Conservation (phyloP, 2,113 vertebrate genomes). For the Macrotus californicus region DNA sequence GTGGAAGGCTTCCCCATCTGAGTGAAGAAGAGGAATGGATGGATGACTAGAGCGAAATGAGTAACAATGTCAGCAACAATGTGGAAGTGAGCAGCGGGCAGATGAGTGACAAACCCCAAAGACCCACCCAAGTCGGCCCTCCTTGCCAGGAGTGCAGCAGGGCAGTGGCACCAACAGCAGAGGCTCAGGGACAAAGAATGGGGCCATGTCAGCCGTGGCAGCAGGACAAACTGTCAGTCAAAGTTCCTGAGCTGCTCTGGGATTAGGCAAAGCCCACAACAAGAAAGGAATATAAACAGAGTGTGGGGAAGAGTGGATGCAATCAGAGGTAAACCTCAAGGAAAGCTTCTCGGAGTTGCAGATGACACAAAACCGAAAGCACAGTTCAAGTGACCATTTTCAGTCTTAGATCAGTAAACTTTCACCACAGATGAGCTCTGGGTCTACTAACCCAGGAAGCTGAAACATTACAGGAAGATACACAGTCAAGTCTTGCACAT, state of each 20-base stretch:
- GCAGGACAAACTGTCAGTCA: background rate
- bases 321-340: background rate
- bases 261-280: background rate
- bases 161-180: background rate
- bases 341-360: background rate
- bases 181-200: background rate
- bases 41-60: background rate
- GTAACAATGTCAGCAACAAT: background rate
- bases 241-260: background rate
- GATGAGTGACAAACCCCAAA: background rate
- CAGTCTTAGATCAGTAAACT: background rate
- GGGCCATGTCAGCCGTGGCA: background rate
- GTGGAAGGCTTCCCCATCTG: background rate
- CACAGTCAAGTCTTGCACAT: background rate
- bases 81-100: background rate
- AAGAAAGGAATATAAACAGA: background rate
- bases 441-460: background rate
- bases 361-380: background rate
- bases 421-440: background rate
- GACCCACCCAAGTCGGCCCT: accelerated
- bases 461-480: background rate
- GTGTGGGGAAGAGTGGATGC: background rate
- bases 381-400: background rate
- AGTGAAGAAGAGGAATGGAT: background rate
- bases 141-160: background rate